Percentiles rank a stretch among this genome's conserved stretches.
phyloP scores from a whole-genome alignment of 2,113 vertebrate genomes.

The chimpanzee (Pan troglodytes) region NHGRI_mPanTro3-v2.1_pri NC_072415.2:67860501-67861000 shows the following conservation, averaged over 20 bases:
- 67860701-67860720: not conserved
- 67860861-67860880: not conserved
- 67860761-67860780: not conserved
- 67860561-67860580: not conserved
- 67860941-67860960: not conserved
- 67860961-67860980: not conserved
- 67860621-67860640: not conserved
- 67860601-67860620: not conserved
- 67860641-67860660: not conserved
- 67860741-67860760: not conserved
- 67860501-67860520: not conserved
- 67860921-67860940: not conserved
- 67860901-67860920: not conserved
- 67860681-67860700: not conserved
- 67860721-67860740: not conserved
- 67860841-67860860: not conserved
- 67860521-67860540: not conserved
- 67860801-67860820: rapidly evolving
- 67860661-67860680: not conserved
- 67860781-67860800: too few species aligned
- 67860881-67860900: not conserved
- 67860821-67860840: not conserved
- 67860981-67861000: not conserved
- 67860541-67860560: not conserved
- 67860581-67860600: not conserved